phyloP scores from a whole-genome alignment of 2,113 vertebrate genomes.

The Atherinomorus stipes region DNA sequence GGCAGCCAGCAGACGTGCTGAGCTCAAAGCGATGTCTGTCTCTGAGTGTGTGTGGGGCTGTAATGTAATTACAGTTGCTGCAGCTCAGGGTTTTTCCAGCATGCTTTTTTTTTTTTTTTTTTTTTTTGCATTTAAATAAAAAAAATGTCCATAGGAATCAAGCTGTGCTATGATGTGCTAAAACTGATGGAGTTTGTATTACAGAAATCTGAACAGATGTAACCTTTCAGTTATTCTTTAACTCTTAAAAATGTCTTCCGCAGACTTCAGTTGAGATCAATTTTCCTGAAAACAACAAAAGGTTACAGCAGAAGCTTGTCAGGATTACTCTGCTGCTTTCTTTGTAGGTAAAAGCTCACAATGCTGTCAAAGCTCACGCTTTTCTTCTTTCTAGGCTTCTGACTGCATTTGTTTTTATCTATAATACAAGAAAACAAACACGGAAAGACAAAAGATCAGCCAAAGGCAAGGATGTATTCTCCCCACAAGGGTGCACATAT shows the following conservation, averaged over 20 bases:
- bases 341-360: conserved; percentile 42
- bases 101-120: conserved; percentile 19
- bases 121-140: neutral
- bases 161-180: conserved; percentile 53
- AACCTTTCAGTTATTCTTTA: neutral
- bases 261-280: conserved; percentile 12
- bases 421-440: conserved; percentile 13
- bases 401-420: conserved; percentile 36
- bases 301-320: conserved; percentile 5
- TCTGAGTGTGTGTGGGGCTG: conserved; percentile 34
- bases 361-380: conserved; percentile 28
- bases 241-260: neutral
- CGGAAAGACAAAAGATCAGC: conserved; percentile 17
- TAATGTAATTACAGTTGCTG: conserved; percentile 76
- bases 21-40: conserved; percentile 61
- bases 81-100: conserved; percentile 58
- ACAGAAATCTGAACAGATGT: neutral
- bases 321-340: conserved; percentile 32
- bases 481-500: conserved; percentile 11
- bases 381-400: conserved; percentile 23
- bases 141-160: conserved; percentile 49
- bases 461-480: conserved; percentile 8
- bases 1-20: conserved; percentile 84
- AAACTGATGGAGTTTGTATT: neutral
- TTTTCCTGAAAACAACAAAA: conserved; percentile 45